Base-by-base conservation (phyloP, 2,113 vertebrate genomes). In the Reinhardtius hippoglossoides region DNA sequence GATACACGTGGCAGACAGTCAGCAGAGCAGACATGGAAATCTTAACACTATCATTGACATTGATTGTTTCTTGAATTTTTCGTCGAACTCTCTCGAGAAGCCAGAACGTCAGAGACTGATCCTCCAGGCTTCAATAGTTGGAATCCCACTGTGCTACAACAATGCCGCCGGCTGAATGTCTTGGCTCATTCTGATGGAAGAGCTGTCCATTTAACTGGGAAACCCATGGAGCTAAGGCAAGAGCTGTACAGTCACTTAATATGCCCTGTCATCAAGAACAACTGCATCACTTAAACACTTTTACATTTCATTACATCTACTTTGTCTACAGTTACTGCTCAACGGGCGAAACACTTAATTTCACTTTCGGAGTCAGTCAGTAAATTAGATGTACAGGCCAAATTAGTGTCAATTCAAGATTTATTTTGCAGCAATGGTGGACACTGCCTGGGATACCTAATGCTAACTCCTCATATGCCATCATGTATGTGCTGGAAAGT, bases 91-190 rank as follows among this genome's bases (percentile, higher is more conserved):
- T 48, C 9, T 71, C 44, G 37, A 64, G 5, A 21, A 31, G 64
- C 64, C 65, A 21, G 35, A 61, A n/a, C 20, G 9, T 66, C 46
- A 58, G 26, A 59, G 57, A 26, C 37, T 55, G 58, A 57, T 79
- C 74, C 27, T 66, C 21, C 44, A 31, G 66, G 67, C 54, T 81
- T 69, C 67, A 59, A 59, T 23, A 15, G 60, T 40, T 40, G 35
- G 56, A 67, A 56, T 37, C 67, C 37, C 44, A 35, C 57, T 80
- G 74, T 55, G 42, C 18, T 72, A 76, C 76, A 82, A 76, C 74
- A 16, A 63, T 64, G 48, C 61, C 56, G 35, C 55, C 42, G 64
- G 63, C 65, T 67, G 76, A 76, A 59, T 60, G 60, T 71, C 66
- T 58, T 48, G 46, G 27, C 71, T 75, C 62, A 12, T 26, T 74